Evolutionary conservation across 2,797 vertebrate genomes (phyloP).

Genomic region (Pampus argenteus): DNA sequence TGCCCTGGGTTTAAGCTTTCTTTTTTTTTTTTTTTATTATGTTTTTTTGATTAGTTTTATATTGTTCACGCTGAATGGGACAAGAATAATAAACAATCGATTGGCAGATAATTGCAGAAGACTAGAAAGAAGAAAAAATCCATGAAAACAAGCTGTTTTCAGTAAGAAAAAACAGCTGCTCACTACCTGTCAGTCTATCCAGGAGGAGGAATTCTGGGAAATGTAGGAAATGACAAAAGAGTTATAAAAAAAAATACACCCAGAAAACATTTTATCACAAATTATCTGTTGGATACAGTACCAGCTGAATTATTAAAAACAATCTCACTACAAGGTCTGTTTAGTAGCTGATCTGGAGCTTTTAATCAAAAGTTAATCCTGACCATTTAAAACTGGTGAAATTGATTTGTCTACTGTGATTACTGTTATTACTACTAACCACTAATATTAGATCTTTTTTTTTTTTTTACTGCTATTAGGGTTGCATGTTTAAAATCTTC

Average conservation of each 20-base stretch:
- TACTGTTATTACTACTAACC: neutral
- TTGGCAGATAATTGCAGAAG: no score
- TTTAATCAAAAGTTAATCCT: neutral
- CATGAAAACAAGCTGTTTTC: no score
- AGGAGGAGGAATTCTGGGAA: neutral
- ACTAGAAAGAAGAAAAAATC: no score
- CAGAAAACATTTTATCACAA: neutral
- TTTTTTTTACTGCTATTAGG: neutral
- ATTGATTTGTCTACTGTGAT: neutral
- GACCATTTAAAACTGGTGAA: neutral
- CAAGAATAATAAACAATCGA: neutral
- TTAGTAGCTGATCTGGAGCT: neutral
- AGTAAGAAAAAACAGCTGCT: no score
- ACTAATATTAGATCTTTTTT: neutral
- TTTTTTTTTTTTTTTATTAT: no score
- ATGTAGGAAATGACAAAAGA: neutral
- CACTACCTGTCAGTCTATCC: no score
- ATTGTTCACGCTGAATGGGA: neutral
- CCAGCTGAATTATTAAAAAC: neutral
- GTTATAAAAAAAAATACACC: neutral
- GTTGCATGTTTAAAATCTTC: slow-evolving; percentile 16
- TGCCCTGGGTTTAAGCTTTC: no score
- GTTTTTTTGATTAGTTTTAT: no score
- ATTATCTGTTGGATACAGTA: neutral
- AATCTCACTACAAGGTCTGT: neutral